Evolutionary conservation across 2,888 invertebrate genomes (phyloP).

Genomic region (Limenitis arthemis): DNA sequence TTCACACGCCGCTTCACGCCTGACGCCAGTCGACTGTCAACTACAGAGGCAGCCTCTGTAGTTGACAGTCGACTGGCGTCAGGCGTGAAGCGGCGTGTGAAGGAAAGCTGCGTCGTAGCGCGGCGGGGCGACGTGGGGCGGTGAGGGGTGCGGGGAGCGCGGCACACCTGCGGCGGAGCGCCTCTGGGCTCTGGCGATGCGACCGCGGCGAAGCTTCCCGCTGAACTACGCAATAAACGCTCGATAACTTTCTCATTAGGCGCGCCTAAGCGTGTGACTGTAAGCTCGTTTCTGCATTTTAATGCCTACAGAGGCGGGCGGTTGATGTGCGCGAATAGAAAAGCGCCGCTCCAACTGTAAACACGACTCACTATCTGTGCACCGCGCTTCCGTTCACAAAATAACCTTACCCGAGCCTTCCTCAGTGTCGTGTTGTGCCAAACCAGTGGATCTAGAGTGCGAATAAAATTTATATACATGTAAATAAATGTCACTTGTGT

Average conservation of each 20-base stretch:
- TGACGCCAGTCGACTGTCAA: constrained; percentile 66
- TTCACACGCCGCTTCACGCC: constrained; percentile 44
- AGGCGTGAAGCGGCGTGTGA: constrained; percentile 46
- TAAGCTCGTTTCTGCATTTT: constrained; percentile 63
- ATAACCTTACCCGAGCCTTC: constrained; percentile 52
- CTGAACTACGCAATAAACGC: constrained; percentile 70
- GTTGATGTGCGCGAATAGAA: constrained; percentile 33
- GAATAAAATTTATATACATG: constrained; percentile 57
- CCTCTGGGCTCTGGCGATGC: constrained; percentile 29
- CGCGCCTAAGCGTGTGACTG: constrained; percentile 69
- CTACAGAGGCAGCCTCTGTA: too few relatives aligned
- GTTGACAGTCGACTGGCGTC: constrained; percentile 66
- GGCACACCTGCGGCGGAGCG: constrained; percentile 60
- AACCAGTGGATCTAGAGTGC: constrained; percentile 49
- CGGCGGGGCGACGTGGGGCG: constrained; percentile 36
- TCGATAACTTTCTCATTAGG: constrained; percentile 73
- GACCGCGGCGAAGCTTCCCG: constrained; percentile 63
- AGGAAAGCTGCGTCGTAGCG: constrained; percentile 42
- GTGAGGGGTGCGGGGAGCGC: constrained; percentile 36
- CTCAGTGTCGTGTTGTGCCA: constrained; percentile 64
- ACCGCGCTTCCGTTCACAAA: constrained; percentile 60
- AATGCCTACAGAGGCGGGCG: constrained; percentile 50
- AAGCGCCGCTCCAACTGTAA: constrained; percentile 65
- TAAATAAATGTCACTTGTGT: constrained; percentile 57
- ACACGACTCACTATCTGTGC: constrained; percentile 63